Evolutionary conservation across 2,797 vertebrate species (phyloP).

Genomic region (Ceryle rudis): DNA sequence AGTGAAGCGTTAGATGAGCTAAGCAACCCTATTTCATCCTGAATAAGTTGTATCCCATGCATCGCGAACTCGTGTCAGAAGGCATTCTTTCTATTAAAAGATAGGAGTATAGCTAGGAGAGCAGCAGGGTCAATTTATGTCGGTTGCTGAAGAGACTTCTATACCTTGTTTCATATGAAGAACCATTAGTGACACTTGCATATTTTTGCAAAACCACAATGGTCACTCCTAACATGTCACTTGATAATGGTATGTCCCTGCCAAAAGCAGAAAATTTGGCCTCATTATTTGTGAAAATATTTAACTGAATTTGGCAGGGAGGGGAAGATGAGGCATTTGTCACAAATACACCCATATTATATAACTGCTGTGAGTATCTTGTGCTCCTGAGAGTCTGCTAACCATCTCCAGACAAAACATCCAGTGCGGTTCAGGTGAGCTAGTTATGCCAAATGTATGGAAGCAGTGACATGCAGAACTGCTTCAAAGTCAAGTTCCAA

Average conservation of each 20-base stretch:
- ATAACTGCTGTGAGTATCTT: not conserved
- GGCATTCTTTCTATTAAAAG: not conserved
- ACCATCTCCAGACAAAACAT: not conserved
- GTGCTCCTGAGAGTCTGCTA: not conserved
- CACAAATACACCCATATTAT: not conserved
- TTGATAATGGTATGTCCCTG: not conserved
- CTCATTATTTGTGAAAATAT: not conserved
- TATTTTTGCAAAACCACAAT: not conserved
- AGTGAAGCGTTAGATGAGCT: not conserved
- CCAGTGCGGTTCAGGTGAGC: not conserved
- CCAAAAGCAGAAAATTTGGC: not conserved
- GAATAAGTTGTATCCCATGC: accelerated
- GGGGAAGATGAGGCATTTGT: not conserved
- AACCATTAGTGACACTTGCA: not conserved
- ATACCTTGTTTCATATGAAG: not conserved
- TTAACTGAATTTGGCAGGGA: not conserved
- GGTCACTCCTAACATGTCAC: not conserved
- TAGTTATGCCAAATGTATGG: not conserved
- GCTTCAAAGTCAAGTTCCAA: not conserved
- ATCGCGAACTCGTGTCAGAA: not conserved
- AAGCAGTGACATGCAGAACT: not conserved
- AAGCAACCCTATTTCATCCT: not conserved
- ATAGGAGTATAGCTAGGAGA: not conserved
- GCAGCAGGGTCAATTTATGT: not conserved
- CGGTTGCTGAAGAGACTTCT: not conserved